Conservation (phyloP, 2,113 vertebrate genomes). For the Okapia johnstoni region DNA sequence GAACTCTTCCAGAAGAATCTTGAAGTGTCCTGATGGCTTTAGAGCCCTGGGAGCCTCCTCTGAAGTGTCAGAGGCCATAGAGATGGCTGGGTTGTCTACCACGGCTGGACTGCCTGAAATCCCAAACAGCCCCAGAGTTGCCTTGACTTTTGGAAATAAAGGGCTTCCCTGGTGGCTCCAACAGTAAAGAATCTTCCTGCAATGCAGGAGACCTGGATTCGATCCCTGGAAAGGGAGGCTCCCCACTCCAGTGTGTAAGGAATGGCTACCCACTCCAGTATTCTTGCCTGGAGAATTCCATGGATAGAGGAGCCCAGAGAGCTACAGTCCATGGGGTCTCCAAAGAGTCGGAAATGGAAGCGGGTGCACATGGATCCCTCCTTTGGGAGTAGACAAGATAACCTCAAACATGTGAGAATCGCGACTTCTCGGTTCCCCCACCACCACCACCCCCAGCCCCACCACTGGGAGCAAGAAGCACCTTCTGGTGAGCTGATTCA, state of each 20-base stretch:
- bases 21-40: not conserved
- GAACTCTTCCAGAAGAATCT: not conserved
- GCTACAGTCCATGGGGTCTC: not conserved
- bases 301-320: not conserved
- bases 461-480: not conserved
- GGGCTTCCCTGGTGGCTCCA: not conserved
- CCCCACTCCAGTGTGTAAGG: not conserved
- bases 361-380: accelerated
- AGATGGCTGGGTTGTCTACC: too few relatives aligned
- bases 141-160: not conserved
- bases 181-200: not conserved
- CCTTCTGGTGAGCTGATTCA: not conserved
- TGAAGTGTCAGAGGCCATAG: not conserved
- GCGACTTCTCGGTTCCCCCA: accelerated
- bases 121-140: not conserved
- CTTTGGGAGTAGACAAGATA: too few relatives aligned
- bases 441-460: accelerated
- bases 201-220: not conserved
- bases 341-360: not conserved
- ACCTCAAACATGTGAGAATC: too few relatives aligned
- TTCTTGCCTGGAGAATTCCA: not conserved
- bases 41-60: not conserved
- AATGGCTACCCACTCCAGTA: not conserved
- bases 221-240: not conserved
- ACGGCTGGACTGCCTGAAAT: not conserved